phyloP scores from a whole-genome alignment of 2,797 vertebrate genomes.

The Chromobotia macracanthus region DNA sequence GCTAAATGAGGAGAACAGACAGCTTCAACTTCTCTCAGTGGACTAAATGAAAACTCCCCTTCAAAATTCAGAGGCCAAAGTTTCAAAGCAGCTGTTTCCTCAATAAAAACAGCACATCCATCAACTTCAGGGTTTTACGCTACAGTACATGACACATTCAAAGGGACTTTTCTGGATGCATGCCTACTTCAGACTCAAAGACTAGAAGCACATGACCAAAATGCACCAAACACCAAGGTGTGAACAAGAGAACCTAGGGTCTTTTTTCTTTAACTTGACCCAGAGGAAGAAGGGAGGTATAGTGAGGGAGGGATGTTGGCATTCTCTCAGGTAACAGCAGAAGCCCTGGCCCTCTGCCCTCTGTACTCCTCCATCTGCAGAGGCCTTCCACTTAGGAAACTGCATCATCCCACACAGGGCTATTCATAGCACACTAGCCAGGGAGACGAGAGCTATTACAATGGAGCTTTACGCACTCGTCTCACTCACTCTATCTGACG shows the following conservation, averaged over 20 bases:
- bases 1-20: constrained; percentile 56
- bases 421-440: constrained; percentile 64
- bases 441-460: constrained; percentile 62
- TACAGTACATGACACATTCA: constrained; percentile 52
- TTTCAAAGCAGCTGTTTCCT: constrained; percentile 82
- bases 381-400: constrained; percentile 65
- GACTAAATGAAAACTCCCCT: constrained; percentile 61
- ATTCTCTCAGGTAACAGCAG: constrained; percentile 72
- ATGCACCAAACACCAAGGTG: constrained; percentile 73
- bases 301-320: constrained; percentile 62
- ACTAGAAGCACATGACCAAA: constrained; percentile 71
- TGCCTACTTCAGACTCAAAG: constrained; percentile 36
- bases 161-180: constrained; percentile 40
- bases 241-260: constrained; percentile 69
- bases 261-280: constrained; percentile 38
- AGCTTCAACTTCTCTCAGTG: constrained; percentile 56
- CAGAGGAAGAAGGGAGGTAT: constrained; percentile 55
- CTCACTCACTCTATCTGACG: constrained; percentile 69
- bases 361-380: constrained; percentile 43
- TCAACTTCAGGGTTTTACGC: constrained; percentile 63
- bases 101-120: constrained; percentile 63
- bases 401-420: constrained; percentile 71
- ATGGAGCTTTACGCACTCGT: constrained; percentile 46
- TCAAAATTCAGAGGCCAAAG: constrained; percentile 67
- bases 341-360: constrained; percentile 64